phyloP scores from a whole-genome alignment of 2,797 vertebrate genomes.

The Calcarius lapponicus region DNA sequence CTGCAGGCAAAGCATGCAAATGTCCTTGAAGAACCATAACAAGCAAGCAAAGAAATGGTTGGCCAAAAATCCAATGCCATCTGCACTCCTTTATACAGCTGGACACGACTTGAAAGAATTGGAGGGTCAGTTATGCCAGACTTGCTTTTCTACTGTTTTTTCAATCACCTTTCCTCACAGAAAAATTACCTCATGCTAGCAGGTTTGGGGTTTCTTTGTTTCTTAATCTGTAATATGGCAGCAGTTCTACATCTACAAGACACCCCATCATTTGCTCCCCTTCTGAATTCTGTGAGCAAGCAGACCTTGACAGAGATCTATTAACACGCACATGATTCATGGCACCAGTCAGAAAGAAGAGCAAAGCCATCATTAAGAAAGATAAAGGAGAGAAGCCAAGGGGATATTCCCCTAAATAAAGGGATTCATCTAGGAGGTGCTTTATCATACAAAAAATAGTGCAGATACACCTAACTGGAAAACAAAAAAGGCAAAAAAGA shows the following conservation, averaged over 20 bases:
- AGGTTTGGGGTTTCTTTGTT: background rate
- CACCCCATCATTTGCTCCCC: background rate
- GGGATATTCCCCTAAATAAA: background rate
- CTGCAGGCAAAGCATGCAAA: background rate
- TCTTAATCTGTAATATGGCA: background rate
- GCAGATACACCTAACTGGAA: background rate
- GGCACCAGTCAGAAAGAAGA: background rate
- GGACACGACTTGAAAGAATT: background rate
- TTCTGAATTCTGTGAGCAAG: background rate
- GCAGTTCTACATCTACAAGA: background rate
- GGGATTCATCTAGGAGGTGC: background rate
- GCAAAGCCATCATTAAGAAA: background rate
- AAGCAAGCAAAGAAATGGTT: background rate
- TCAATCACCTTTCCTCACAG: background rate
- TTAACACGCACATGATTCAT: background rate
- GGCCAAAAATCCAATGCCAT: background rate
- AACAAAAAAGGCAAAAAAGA: background rate
- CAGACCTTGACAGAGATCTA: background rate
- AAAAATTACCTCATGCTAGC: background rate
- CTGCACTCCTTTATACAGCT: background rate
- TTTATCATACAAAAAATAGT: background rate
- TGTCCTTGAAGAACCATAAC: background rate
- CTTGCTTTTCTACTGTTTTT: background rate
- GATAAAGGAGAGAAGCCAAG: background rate
- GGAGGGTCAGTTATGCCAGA: background rate